Evolutionary conservation across 1,140 invertebrate species (phyloP).

Genomic region (Tribolium madens): DNA sequence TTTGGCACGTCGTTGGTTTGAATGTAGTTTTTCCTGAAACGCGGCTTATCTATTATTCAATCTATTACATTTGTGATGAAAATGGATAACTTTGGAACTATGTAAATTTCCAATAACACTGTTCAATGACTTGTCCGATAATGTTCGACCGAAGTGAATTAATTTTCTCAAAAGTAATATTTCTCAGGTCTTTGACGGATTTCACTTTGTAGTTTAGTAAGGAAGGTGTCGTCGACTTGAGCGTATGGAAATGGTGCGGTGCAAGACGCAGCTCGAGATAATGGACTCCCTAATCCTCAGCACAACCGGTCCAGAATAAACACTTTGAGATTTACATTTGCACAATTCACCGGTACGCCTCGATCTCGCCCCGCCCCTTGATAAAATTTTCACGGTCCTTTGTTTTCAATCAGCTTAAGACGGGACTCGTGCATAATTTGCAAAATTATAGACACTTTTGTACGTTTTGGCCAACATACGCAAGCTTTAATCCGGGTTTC

Average conservation of each 20-base stretch:
- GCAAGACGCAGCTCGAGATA: constrained; percentile 53
- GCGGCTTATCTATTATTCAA: constrained; percentile 1
- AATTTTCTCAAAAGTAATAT: constrained; percentile 23
- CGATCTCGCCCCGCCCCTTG: constrained; percentile 4
- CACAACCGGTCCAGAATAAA: constrained; percentile 54
- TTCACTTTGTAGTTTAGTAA: neutral
- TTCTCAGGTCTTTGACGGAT: neutral
- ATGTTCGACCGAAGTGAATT: constrained; percentile 17
- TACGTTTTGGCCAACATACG: too few species aligned
- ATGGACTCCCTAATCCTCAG: constrained; percentile 53
- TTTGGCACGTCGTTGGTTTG: neutral
- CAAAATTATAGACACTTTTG: neutral
- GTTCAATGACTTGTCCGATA: constrained; percentile 26
- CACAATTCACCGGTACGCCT: constrained; percentile 40
- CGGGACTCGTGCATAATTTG: neutral
- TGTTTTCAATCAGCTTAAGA: constrained; percentile 35
- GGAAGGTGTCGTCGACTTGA: constrained; percentile 27
- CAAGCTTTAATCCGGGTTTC: too few species aligned
- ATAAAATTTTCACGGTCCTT: constrained; percentile 32
- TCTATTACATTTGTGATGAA: constrained; percentile 21
- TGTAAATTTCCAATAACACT: constrained; percentile 30
- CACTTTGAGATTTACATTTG: constrained; percentile 53
- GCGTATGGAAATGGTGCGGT: constrained; percentile 54
- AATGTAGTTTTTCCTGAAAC: neutral
- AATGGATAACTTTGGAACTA: constrained; percentile 18